phyloP scores from a whole-genome alignment of 1,140 invertebrate genomes.

The Sarcophaga bullata region DNA sequence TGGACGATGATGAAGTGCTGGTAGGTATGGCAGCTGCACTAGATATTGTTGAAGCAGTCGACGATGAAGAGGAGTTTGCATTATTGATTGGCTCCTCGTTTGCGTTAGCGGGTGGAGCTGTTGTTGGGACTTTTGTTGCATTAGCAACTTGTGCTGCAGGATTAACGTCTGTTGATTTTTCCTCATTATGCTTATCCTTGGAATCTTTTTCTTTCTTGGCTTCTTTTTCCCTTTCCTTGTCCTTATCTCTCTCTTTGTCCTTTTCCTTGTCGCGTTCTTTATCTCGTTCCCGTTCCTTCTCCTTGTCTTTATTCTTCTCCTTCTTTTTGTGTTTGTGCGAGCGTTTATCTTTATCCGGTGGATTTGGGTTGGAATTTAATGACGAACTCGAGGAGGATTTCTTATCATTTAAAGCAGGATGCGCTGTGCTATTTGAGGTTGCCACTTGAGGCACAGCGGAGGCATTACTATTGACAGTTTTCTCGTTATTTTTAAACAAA shows the following conservation, averaged over 20 bases:
- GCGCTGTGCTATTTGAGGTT: not conserved
- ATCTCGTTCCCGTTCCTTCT: slow-evolving; percentile 63
- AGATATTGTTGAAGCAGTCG: not conserved
- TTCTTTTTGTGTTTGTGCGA: slow-evolving; percentile 72
- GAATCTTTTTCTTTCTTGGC: slow-evolving; percentile 52
- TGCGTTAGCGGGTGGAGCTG: not conserved
- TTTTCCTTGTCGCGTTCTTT: slow-evolving; percentile 62
- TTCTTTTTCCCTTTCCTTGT: slow-evolving; percentile 59
- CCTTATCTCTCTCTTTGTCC: slow-evolving; percentile 61
- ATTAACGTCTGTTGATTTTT: slow-evolving; percentile 7
- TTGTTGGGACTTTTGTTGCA: not conserved
- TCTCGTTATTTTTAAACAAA: not conserved
- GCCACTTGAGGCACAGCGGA: not conserved
- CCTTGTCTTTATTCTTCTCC: slow-evolving; percentile 68
- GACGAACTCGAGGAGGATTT: not conserved
- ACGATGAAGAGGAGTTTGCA: not conserved
- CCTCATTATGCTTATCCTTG: slow-evolving; percentile 47
- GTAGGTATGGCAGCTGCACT: not conserved
- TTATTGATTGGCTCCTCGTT: not conserved
- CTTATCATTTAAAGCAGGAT: slow-evolving; percentile 19
- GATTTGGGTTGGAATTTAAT: not conserved
- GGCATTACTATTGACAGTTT: not conserved
- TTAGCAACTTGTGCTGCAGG: not conserved
- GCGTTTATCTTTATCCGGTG: slow-evolving; percentile 65
- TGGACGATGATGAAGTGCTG: not conserved